Percentiles rank a stretch among this genome's conserved stretches.
Conservation (phyloP, 1,140 invertebrate genomes). For the Trachelipus rathkii region DNA sequence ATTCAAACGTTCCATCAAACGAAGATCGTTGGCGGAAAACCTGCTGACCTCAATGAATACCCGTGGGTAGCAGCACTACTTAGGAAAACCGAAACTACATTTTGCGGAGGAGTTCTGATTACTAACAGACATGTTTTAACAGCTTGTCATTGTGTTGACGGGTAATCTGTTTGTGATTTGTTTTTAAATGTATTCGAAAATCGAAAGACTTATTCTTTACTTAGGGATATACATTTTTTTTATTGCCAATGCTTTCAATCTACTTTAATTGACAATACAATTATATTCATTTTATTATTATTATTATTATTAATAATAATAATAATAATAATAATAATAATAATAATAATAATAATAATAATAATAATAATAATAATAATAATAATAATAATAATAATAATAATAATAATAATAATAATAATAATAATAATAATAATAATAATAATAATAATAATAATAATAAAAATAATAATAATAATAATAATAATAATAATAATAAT, state of each 20-base stretch:
- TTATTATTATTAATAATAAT: no score
- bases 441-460: conserved; percentile 4
- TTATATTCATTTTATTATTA: no score
- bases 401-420: neutral
- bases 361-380: no score
- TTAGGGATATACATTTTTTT: neutral
- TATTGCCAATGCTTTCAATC: no score
- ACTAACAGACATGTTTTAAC: conserved; percentile 51
- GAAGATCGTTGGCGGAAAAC: conserved; percentile 60
- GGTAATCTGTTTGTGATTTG: conserved; percentile 32
- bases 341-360: no score
- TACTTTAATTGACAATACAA: no score
- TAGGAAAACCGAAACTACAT: conserved; percentile 48
- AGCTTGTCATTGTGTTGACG: conserved; percentile 52
- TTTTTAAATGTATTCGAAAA: neutral
- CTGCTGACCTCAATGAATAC: conserved; percentile 66
- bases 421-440: conserved; percentile 14
- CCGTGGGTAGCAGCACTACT: conserved; percentile 70
- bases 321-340: conserved; percentile 5
- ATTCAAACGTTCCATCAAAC: conserved; percentile 29
- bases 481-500: conserved; percentile 13
- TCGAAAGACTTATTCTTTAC: neutral
- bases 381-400: conserved; percentile 5
- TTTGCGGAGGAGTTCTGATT: conserved; percentile 53
- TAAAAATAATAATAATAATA: neutral